phyloP scores from a whole-genome alignment of 2,888 invertebrate species.

The Drymonia ruficornis region DNA sequence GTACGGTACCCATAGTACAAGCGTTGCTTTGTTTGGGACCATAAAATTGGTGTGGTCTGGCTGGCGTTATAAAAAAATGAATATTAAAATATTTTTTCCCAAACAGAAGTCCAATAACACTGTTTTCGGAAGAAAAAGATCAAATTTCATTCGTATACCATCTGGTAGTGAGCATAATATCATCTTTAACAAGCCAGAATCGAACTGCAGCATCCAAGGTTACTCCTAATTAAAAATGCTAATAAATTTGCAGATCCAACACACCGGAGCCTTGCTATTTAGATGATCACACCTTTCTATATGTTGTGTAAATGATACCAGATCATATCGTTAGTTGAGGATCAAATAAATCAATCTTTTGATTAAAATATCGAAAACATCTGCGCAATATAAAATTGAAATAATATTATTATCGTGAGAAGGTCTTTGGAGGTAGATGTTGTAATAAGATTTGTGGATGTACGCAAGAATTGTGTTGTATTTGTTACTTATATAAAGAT shows the following conservation, averaged over 20 bases:
- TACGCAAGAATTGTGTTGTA: too few species aligned
- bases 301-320: conserved; percentile 24
- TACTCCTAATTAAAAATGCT: conserved; percentile 17
- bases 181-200: neutral
- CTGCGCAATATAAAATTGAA: neutral
- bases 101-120: too few species aligned
- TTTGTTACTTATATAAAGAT: too few species aligned
- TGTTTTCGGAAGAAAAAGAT: too few species aligned
- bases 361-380: conserved; percentile 8
- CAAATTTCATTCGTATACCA: too few species aligned
- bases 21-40: too few species aligned
- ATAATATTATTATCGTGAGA: neutral
- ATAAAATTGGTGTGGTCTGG: too few species aligned
- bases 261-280: conserved; percentile 36
- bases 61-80: too few species aligned
- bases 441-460: neutral
- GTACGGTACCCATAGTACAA: too few species aligned
- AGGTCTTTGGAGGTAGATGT: neutral
- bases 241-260: conserved; percentile 11
- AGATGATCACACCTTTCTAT: conserved; percentile 30
- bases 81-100: too few species aligned
- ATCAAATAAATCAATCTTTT: conserved; percentile 21
- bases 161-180: too few species aligned
- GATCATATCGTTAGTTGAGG: conserved; percentile 18
- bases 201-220: conserved; percentile 10